Base-by-base conservation (phyloP, 2,797 vertebrate species). In the Syngnathus rostellatus region DNA sequence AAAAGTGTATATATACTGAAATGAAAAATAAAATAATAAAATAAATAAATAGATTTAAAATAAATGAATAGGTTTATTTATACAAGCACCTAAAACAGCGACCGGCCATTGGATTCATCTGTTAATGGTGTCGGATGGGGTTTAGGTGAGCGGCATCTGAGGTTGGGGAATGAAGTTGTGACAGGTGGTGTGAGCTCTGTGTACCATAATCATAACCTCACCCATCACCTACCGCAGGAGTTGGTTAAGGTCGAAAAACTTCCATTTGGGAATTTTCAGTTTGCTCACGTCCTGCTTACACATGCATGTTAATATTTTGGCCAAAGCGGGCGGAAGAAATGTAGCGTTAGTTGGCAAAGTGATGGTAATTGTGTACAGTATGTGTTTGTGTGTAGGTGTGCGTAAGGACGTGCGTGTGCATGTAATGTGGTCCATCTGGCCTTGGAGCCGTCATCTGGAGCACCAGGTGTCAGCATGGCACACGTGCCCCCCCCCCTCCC, bases 391-490 rank as follows among this genome's bases (percentile, higher is more conserved):
- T 76, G 62, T 68, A 62, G 62, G 67, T 54, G 60, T 67, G 72
- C 40, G 72, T 78, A 57, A 77, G 77, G 72, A 63, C 78, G 60
- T 74, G 78, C 80, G 76, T 74, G 80, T 83, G 76, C 75, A 72
- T 83, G 78, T 84, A 84, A 85, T 79, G 70, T 73, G 80, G 84
- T 90, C 89, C 90, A 91, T 91, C 89, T 91, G 89, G 88, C 83
- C 75, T 71, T 81, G 66, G 85, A 78, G 81, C 79, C 83, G 87
- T 91, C 91, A 92, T 90, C 90, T 92, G 90, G 88, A 90, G 88
- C 82, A 84, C 89, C 89, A 91, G 91, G 91, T 92, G 90, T 90
- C 86, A 87, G 77, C 50, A 80, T 85, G 79, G 77, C 80, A 81
- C 81, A 73, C 73, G 75, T n/a, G 10, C 75, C 70, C 73, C 65